A percentile compares a stretch with the other conserved stretches of the same genome.
Evolutionary conservation across 2,888 invertebrate species (phyloP).

Genomic region (Hofmannophila pseudospretella): DNA sequence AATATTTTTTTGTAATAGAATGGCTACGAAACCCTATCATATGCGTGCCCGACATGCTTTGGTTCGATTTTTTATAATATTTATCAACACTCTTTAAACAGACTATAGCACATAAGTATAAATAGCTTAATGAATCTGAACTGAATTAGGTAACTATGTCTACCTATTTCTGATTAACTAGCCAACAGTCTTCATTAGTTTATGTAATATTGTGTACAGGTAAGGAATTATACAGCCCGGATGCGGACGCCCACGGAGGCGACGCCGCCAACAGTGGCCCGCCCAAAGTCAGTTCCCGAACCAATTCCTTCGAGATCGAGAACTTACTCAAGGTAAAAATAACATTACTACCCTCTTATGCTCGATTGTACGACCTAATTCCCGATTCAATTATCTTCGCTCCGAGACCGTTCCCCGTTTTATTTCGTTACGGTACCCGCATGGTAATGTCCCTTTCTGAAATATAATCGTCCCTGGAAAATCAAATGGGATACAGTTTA

Average conservation of each 20-base stretch:
- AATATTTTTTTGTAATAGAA: no score
- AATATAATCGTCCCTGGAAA: conserved; percentile 47
- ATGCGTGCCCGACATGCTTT: no score
- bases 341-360: conserved; percentile 26
- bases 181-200: no score
- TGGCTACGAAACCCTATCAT: no score
- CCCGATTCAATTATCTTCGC: conserved; percentile 47
- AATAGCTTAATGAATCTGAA: no score
- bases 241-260: conserved; percentile 60
- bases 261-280: conserved; percentile 50
- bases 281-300: conserved; percentile 85
- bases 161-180: no score
- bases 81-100: no score
- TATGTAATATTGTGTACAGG: conserved; percentile 53
- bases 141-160: no score
- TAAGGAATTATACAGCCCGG: conserved; percentile 86
- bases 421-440: conserved; percentile 46
- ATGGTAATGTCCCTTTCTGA: conserved; percentile 49
- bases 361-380: conserved; percentile 38
- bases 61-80: no score
- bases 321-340: conserved; percentile 86
- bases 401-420: conserved; percentile 37
- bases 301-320: conserved; percentile 97
- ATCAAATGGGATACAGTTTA: conserved; percentile 26
- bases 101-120: no score